Percentiles rank a stretch among this genome's conserved stretches.
Evolutionary conservation across 2,113 vertebrate species (phyloP).

Genomic region (Mesitornis unicolor): DNA sequence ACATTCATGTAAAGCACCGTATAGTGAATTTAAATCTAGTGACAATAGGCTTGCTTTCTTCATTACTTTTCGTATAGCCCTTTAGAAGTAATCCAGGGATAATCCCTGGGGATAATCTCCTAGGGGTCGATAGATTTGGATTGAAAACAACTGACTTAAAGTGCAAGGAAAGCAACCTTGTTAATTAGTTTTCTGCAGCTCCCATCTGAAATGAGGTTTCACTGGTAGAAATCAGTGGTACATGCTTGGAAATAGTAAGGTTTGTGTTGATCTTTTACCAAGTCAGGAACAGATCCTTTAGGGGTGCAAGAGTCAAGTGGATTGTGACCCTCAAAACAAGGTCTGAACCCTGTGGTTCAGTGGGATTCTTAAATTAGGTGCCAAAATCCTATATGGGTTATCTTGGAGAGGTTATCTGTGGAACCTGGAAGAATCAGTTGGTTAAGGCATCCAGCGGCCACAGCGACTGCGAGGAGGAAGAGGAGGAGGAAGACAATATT

Average conservation of each 20-base stretch:
- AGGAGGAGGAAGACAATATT: background rate
- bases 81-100: constrained; percentile 22
- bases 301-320: background rate
- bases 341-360: fast-evolving
- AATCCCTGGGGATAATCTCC: constrained; percentile 7
- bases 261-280: background rate
- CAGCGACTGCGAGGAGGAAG: too few relatives aligned
- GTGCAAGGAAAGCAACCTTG: background rate
- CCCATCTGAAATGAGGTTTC: background rate
- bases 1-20: background rate
- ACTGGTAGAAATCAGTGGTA: background rate
- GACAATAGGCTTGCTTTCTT: background rate
- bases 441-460: background rate
- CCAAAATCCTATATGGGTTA: background rate
- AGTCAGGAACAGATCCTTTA: background rate
- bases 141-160: background rate
- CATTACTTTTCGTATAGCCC: background rate
- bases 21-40: background rate
- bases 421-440: background rate
- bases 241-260: background rate
- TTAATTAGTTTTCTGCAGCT: background rate
- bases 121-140: background rate
- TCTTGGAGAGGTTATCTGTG: background rate
- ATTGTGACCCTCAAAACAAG: background rate
- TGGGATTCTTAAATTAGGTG: background rate